These are phyloP conservation scores for Clarias macrocephalus DNA, from an alignment of 2,113 vertebrate genomes.

Conservation along the genomic window DNA sequence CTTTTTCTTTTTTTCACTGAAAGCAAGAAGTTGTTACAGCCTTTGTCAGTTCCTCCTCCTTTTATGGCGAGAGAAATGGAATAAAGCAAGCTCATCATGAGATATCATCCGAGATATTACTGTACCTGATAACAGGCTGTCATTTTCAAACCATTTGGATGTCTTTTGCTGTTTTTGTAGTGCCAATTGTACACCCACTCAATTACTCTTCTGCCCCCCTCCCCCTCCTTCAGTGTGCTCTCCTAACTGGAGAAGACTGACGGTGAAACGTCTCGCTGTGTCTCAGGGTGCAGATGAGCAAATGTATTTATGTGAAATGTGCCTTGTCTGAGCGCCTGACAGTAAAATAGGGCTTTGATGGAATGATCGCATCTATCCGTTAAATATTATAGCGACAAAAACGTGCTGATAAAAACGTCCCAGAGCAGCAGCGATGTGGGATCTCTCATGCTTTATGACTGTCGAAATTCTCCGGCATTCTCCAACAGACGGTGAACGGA, in stretches of 20 bases:
- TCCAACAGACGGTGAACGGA: constrained; percentile 19
- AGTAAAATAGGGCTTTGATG: constrained; percentile 24
- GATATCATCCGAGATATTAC: constrained; percentile 40
- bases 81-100: constrained; percentile 31
- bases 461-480: constrained; percentile 14
- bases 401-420: constrained; percentile 29
- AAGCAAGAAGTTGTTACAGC: constrained; percentile 9
- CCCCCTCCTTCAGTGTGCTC: background rate
- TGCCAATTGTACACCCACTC: constrained; percentile 46
- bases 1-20: background rate
- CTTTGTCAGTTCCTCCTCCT: background rate
- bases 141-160: constrained; percentile 54
- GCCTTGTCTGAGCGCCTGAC: constrained; percentile 9
- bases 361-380: constrained; percentile 20
- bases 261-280: background rate
- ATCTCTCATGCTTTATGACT: constrained; percentile 20
- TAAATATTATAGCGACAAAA: constrained; percentile 27
- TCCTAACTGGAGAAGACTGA: constrained; percentile 10
- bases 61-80: constrained; percentile 35
- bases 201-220: background rate
- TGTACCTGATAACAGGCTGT: constrained; percentile 42
- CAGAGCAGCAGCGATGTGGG: constrained; percentile 21
- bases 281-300: constrained; percentile 2
- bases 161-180: constrained; percentile 52
- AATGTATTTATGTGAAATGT: constrained; percentile 40